Evolutionary conservation across 2,888 invertebrate genomes (phyloP).

Genomic region (Erebia ligea): DNA sequence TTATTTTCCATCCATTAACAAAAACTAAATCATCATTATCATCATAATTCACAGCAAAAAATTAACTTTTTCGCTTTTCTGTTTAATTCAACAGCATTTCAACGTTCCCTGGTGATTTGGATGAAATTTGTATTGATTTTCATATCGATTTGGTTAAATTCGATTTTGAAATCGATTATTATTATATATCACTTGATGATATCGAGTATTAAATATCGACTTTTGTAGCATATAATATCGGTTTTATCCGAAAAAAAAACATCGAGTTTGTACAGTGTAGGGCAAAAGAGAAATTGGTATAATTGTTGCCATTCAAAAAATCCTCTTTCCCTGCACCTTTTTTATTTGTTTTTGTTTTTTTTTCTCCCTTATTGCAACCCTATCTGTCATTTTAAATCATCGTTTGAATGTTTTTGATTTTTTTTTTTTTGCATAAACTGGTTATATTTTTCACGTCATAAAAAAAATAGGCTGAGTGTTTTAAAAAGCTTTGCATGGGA

Average conservation of each 20-base stretch:
- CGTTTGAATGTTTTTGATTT: background rate
- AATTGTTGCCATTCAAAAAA: slow-evolving; percentile 71
- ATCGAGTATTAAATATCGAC: background rate
- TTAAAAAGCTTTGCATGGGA: slow-evolving; percentile 47
- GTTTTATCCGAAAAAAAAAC: slow-evolving; percentile 38
- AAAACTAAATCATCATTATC: slow-evolving; percentile 18
- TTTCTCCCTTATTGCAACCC: slow-evolving; percentile 37
- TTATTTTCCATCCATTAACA: slow-evolving; percentile 21
- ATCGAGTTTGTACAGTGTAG: slow-evolving; percentile 81
- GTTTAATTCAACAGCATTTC: slow-evolving; percentile 71
- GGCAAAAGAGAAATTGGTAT: slow-evolving; percentile 55
- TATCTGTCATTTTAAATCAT: slow-evolving; percentile 5
- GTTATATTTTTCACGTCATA: background rate
- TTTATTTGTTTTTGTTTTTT: slow-evolving; percentile 46
- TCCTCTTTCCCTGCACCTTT: slow-evolving; percentile 60
- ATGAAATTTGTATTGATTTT: slow-evolving; percentile 32
- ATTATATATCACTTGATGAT: background rate
- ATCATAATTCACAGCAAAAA: slow-evolving; percentile 27
- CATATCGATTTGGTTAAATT: background rate
- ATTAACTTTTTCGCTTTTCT: slow-evolving; percentile 38
- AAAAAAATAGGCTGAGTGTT: slow-evolving; percentile 10
- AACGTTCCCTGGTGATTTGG: slow-evolving; percentile 57
- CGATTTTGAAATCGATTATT: slow-evolving; percentile 1
- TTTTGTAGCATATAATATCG: slow-evolving; percentile 33
- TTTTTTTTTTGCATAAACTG: slow-evolving; percentile 11